Evolutionary conservation across 2,797 vertebrate species (phyloP).

Genomic region (Halcyon chelicuti): DNA sequence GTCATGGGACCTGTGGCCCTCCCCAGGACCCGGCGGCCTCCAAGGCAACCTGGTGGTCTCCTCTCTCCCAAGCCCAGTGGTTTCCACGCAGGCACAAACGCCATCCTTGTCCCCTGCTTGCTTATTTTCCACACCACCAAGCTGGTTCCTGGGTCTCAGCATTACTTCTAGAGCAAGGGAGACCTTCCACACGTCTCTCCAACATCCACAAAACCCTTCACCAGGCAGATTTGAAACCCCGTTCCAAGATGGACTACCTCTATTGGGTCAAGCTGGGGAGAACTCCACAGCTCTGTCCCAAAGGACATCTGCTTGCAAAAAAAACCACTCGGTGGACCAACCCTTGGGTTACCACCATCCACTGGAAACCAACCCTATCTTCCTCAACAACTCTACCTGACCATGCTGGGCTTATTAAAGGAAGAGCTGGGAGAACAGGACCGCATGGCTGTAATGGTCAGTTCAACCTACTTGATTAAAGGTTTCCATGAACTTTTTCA

Average conservation of each 20-base stretch:
- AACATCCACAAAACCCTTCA: neutral
- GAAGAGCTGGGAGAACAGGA: neutral
- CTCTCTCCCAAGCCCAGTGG: no score
- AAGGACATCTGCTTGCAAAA: neutral
- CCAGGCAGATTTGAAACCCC: neutral
- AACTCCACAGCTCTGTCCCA: neutral
- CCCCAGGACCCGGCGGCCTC: neutral
- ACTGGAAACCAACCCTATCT: neutral
- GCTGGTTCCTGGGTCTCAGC: neutral
- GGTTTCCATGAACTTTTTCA: neutral
- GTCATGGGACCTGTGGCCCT: neutral
- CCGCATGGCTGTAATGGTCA: rapidly evolving
- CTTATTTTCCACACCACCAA: neutral
- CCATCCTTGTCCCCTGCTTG: neutral
- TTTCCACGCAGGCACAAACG: rapidly evolving
- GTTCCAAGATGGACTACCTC: neutral
- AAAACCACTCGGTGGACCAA: rapidly evolving
- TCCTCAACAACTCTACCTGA: neutral
- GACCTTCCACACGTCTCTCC: neutral
- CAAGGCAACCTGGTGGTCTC: neutral
- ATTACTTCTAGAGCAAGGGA: neutral
- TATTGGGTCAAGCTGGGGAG: neutral
- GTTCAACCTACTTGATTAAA: rapidly evolving
- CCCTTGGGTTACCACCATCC: rapidly evolving
- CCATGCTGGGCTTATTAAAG: rapidly evolving